phyloP scores from a whole-genome alignment of 2,888 invertebrate species.

The Xestia xanthographa region DNA sequence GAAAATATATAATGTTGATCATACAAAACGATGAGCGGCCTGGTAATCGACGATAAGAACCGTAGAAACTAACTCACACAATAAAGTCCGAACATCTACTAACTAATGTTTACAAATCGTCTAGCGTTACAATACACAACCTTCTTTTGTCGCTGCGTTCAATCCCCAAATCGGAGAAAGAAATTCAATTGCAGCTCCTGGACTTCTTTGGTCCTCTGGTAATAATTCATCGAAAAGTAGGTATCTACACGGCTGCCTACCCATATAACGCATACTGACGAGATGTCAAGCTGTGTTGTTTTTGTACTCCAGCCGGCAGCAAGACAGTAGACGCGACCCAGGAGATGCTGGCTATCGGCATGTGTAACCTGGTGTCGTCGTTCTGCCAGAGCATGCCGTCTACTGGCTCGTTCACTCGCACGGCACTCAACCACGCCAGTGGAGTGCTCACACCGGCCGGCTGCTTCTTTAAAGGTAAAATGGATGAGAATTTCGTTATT shows the following conservation, averaged over 20 bases:
- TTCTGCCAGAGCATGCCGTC: conserved; percentile 96
- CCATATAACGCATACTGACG: too few relatives aligned
- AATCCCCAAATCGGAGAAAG: too few relatives aligned
- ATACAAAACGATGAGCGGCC: not conserved
- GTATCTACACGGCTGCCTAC: too few relatives aligned
- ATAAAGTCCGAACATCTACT: not conserved
- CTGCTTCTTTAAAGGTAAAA: conserved; percentile 93
- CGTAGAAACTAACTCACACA: not conserved
- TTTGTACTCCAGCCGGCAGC: conserved; percentile 91
- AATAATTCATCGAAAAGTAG: too few relatives aligned
- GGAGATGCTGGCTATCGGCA: conserved; percentile 96
- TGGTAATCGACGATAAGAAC: not conserved
- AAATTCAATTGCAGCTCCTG: too few relatives aligned
- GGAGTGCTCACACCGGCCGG: conserved; percentile 96
- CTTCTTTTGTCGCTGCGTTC: too few relatives aligned
- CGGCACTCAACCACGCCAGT: conserved; percentile 97
- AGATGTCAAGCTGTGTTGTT: not conserved
- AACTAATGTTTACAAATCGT: too few relatives aligned
- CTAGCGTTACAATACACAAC: too few relatives aligned
- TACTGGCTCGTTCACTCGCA: conserved; percentile 96
- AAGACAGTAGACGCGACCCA: conserved; percentile 95
- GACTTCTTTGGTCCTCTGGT: too few relatives aligned
- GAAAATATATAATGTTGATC: not conserved
- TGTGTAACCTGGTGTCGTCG: conserved; percentile 95
- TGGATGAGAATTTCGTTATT: too few relatives aligned